phyloP scores from a whole-genome alignment of 1,140 invertebrate species.

The Myzus persicae region DNA sequence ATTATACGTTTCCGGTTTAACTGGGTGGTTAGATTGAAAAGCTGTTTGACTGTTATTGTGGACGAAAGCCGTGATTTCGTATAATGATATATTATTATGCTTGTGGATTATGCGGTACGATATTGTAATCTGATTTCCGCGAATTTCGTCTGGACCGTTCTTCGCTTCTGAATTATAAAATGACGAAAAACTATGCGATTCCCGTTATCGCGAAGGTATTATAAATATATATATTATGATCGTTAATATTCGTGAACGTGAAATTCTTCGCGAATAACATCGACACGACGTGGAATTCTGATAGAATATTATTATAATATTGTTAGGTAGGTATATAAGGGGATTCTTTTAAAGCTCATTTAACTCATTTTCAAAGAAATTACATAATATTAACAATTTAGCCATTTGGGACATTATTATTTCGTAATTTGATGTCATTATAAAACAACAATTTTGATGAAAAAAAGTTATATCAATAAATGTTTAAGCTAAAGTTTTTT shows the following conservation, averaged over 20 bases:
- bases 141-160: neutral
- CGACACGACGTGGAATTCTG: too few relatives aligned
- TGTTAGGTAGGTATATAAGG: too few relatives aligned
- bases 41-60: neutral
- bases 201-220: neutral
- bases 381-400: too few relatives aligned
- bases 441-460: neutral
- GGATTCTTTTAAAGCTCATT: neutral
- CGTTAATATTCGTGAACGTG: neutral
- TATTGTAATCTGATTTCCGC: constrained; percentile 9
- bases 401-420: too few relatives aligned
- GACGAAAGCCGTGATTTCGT: neutral
- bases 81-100: neutral
- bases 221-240: neutral
- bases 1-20: neutral
- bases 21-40: neutral
- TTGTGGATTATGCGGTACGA: neutral
- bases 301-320: neutral
- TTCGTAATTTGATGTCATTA: neutral
- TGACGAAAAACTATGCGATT: neutral
- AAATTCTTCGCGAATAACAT: neutral
- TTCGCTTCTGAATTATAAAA: neutral
- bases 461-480: neutral
- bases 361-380: neutral
- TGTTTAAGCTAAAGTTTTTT: neutral